These are phyloP conservation scores for Euclidia mi DNA, from an alignment of 2,888 invertebrate genomes.

Conservation along the genomic window DNA sequence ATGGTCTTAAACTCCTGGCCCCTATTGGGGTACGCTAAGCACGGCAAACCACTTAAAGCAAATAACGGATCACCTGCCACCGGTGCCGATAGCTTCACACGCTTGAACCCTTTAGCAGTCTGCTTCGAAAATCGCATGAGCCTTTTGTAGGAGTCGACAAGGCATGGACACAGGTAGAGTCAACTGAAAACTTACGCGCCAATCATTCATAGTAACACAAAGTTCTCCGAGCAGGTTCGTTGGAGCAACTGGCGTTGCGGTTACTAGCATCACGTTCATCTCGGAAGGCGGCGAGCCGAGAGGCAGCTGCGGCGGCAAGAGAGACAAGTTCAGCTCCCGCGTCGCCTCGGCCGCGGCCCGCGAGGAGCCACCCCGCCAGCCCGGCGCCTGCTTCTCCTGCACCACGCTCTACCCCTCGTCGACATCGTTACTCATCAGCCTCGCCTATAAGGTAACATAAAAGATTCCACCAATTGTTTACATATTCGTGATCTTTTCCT, in stretches of 20 bases:
- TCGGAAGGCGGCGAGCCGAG: conserved; percentile 47
- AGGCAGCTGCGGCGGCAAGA: conserved; percentile 56
- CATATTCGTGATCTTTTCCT: no score
- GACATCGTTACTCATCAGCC: conserved; percentile 93
- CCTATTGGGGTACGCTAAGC: conserved; percentile 27
- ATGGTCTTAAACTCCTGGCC: conserved; percentile 41
- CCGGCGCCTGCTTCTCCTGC: conserved; percentile 81
- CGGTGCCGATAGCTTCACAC: conserved; percentile 37
- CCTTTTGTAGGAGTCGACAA: conserved; percentile 41
- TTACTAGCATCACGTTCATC: conserved; percentile 73
- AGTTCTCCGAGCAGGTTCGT: conserved; percentile 70
- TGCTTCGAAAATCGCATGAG: conserved; percentile 49
- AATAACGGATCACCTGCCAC: conserved; percentile 19
- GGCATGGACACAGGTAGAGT: conserved; percentile 40
- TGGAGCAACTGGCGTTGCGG: conserved; percentile 83
- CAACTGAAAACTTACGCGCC: neutral
- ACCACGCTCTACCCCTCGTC: conserved; percentile 70
- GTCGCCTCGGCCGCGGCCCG: conserved; percentile 92
- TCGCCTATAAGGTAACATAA: conserved; percentile 92
- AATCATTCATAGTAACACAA: neutral
- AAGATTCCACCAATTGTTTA: neutral
- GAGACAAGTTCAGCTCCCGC: conserved; percentile 85
- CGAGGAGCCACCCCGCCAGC: conserved; percentile 88
- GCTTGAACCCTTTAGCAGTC: conserved; percentile 41
- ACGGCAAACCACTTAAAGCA: conserved; percentile 27